Percentiles rank a stretch among this genome's conserved stretches.
Evolutionary conservation across 2,888 invertebrate genomes (phyloP).

Genomic region (Rhodophaea formosa): DNA sequence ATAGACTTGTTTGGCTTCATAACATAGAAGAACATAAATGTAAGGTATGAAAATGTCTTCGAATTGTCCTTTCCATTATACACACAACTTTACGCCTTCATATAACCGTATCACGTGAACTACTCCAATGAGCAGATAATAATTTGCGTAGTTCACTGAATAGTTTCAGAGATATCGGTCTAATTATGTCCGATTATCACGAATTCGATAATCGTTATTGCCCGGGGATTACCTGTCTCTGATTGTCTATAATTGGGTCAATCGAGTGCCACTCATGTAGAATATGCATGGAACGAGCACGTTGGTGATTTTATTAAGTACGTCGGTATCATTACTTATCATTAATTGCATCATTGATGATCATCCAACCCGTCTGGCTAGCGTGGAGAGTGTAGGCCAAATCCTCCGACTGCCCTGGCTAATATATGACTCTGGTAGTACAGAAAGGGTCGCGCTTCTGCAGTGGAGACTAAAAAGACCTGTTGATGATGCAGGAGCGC

Average conservation of each 20-base stretch:
- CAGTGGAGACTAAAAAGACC: too few relatives aligned
- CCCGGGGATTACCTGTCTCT: conserved; percentile 5
- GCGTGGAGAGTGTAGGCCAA: too few relatives aligned
- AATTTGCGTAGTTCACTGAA: conserved; percentile 25
- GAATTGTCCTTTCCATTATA: background rate
- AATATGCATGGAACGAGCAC: conserved; percentile 18
- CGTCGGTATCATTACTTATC: background rate
- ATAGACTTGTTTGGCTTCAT: too few relatives aligned
- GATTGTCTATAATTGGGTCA: conserved; percentile 38
- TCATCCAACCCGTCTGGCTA: too few relatives aligned
- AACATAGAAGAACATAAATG: too few relatives aligned
- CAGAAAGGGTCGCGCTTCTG: too few relatives aligned
- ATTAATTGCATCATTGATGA: too few relatives aligned
- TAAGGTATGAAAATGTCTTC: too few relatives aligned
- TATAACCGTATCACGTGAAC: background rate
- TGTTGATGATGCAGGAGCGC: too few relatives aligned
- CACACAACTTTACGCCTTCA: background rate
- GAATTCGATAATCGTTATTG: conserved; percentile 9
- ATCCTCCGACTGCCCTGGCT: too few relatives aligned
- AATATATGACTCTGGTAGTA: too few relatives aligned
- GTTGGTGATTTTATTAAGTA: background rate
- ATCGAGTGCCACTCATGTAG: conserved; percentile 31
- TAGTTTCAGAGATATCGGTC: conserved; percentile 20
- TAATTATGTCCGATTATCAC: conserved; percentile 21
- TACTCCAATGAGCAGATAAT: conserved; percentile 7